A percentile compares a stretch with the other conserved stretches of the same genome.
These are phyloP conservation scores for Alcis repandata DNA, from an alignment of 2,888 invertebrate species.

Conservation along the genomic window DNA sequence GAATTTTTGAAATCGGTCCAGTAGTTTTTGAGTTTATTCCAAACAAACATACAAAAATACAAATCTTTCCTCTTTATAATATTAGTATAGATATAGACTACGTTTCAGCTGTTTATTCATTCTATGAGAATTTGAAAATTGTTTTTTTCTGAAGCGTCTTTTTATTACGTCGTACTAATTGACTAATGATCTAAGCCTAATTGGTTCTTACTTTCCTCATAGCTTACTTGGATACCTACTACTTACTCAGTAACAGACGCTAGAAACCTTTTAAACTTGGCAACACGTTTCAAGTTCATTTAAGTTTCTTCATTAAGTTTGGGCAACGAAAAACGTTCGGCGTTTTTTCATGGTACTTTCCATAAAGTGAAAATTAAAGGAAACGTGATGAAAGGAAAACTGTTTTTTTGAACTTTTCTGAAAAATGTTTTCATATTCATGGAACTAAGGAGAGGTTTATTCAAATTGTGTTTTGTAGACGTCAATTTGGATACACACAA, in stretches of 20 bases:
- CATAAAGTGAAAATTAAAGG: constrained; percentile 20
- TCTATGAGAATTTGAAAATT: background rate
- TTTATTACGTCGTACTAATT: background rate
- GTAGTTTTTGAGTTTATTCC: no score
- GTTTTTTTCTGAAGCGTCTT: background rate
- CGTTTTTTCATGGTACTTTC: constrained; percentile 27
- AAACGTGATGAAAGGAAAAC: constrained; percentile 3
- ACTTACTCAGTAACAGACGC: constrained; percentile 7
- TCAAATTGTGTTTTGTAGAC: background rate
- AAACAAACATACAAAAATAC: no score
- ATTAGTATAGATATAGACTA: background rate
- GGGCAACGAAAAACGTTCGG: constrained; percentile 17
- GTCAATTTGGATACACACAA: no score
- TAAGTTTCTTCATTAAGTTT: constrained; percentile 44
- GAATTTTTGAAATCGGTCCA: no score
- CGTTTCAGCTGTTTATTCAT: background rate
- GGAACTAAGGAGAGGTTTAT: background rate
- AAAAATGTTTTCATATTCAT: background rate
- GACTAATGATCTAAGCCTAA: constrained; percentile 8
- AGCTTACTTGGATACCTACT: background rate
- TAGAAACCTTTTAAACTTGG: constrained; percentile 26
- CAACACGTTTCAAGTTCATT: constrained; percentile 37
- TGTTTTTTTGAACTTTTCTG: background rate
- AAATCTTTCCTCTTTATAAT: no score
- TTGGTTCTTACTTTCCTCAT: background rate